Evolutionary conservation across 1,140 invertebrate genomes (phyloP), one percentile per base, ranked within the genome.

Genomic region (Trichomalopsis sarcophagae): DNA sequence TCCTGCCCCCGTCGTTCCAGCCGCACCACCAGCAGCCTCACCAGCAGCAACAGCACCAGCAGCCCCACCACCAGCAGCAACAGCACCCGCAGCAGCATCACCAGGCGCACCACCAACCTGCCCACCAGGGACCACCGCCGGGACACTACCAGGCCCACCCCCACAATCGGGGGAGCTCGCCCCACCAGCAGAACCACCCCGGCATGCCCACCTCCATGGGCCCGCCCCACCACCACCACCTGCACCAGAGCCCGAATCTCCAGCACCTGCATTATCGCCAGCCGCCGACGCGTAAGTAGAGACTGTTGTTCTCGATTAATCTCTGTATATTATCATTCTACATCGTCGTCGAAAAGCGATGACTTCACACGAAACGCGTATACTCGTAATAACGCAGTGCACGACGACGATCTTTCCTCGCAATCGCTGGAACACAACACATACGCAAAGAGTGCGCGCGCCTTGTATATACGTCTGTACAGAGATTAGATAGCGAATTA

Each of bases 191-290:
- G n/a, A 92, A 86, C 75, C 90, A 87, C 74, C 92, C 93, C 78
- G 87, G 86, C 33, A 92, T 93, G 91, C 89, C 89, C 44, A 89
- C 93, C 10, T 84, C 91, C 17, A 93, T 93, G 91, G 93, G 92
- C 78, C 93, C 92, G 87, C 94, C 91, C 7, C 93, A 91, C 83
- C 92, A 92, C 69, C 93, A 93, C 77, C 92, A 92, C 84, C 91
- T 93, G 71, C 93, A 93, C 86, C 93, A 94, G 86, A 86, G 91
- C 84, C 91, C 92, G 84, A 92, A 91, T 88, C 87, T 93, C 2
- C 92, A 93, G 66, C 92, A 93, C 84, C 88, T 92, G 75, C 92
- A 93, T 86, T 93, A 93, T 81, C 91, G 93, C 50, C 93, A 93
- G 81, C 90, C 93, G 77, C 90, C 93, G 55, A 90, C 93, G 87